These are phyloP conservation scores for Cavia aperea DNA, from an alignment of 2,113 vertebrate species.

Conservation along the genomic window DNA sequence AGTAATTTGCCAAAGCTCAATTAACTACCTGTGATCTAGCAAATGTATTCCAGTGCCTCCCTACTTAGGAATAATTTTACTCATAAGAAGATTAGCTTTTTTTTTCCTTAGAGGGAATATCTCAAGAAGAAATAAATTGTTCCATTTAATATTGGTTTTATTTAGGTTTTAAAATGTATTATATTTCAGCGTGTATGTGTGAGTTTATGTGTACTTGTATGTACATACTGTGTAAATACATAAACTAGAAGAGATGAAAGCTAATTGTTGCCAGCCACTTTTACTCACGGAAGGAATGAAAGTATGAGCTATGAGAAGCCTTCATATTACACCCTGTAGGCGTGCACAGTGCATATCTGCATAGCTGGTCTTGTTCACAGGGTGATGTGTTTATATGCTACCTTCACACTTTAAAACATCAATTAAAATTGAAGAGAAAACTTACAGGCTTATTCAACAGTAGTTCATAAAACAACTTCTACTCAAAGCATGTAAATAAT, in stretches of 20 bases:
- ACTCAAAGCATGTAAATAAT: not conserved
- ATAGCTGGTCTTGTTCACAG: not conserved
- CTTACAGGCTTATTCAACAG: not conserved
- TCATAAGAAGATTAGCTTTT: not conserved
- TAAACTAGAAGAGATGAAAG: not conserved
- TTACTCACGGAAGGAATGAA: not conserved
- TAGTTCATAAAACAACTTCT: not conserved
- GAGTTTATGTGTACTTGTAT: not conserved
- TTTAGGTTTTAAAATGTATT: not conserved
- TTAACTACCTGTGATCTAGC: not conserved
- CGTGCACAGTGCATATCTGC: not conserved
- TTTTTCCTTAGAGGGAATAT: not conserved
- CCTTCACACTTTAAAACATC: slow-evolving; percentile 6
- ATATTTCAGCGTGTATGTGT: not conserved
- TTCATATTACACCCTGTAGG: not conserved
- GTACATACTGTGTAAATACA: not conserved
- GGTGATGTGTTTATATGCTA: not conserved
- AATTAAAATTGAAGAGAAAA: not conserved
- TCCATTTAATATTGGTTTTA: not conserved
- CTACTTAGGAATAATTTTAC: not conserved
- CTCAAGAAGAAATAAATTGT: not conserved
- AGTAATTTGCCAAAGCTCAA: not conserved
- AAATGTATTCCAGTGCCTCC: not conserved
- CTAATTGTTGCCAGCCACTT: not conserved
- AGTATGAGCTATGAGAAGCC: not conserved